These are phyloP conservation scores for Heterodera filipjevi DNA, from an alignment of 2,888 invertebrate species.

Conservation along the genomic window DNA sequence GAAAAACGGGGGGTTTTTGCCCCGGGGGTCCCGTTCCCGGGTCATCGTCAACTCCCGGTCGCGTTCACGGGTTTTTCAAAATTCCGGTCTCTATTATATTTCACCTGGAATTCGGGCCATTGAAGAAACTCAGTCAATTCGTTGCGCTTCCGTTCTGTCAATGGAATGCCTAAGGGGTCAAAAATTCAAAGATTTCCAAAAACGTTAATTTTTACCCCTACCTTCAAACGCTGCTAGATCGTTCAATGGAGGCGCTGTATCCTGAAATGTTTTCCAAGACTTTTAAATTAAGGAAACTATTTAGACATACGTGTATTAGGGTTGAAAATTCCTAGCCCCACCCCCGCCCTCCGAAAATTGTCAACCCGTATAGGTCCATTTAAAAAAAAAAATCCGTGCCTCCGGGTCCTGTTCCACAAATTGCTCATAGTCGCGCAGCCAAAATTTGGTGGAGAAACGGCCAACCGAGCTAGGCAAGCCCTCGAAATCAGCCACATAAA, in stretches of 20 bases:
- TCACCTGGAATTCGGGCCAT: constrained; percentile 61
- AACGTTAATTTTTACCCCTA: not conserved
- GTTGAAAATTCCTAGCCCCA: too few relatives aligned
- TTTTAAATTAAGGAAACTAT: not conserved
- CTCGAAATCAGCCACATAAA: constrained; percentile 54
- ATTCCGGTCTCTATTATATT: too few relatives aligned
- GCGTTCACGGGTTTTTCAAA: too few relatives aligned
- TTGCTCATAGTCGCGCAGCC: constrained; percentile 57
- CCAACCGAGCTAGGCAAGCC: constrained; percentile 54
- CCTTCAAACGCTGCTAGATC: constrained; percentile 46
- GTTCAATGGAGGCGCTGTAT: constrained; percentile 42
- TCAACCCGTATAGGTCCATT: too few relatives aligned
- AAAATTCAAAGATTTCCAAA: constrained; percentile 8
- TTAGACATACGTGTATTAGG: not conserved
- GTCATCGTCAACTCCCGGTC: too few relatives aligned
- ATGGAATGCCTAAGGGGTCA: not conserved
- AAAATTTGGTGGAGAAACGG: constrained; percentile 60
- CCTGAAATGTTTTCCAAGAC: constrained; percentile 23
- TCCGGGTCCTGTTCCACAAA: constrained; percentile 43
- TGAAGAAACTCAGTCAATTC: constrained; percentile 58
- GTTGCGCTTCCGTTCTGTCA: constrained; percentile 37
- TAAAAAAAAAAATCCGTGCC: not conserved
- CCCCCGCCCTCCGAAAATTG: too few relatives aligned
- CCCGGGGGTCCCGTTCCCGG: too few relatives aligned
- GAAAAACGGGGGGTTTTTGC: too few relatives aligned